Conservation (phyloP, 2,113 vertebrate genomes). For the Psittacara wagleri region DNA sequence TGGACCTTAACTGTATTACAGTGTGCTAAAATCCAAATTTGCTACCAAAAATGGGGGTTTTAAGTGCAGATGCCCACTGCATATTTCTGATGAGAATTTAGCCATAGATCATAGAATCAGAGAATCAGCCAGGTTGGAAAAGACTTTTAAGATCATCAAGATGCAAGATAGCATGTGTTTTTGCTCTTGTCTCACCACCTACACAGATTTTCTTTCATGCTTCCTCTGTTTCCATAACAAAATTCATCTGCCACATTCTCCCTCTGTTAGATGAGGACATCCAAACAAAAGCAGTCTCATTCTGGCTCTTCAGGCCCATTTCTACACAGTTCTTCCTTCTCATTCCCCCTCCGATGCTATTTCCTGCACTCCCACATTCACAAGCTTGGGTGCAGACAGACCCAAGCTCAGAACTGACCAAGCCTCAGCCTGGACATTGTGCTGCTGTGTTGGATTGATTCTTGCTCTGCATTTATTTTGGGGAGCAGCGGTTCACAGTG, state of each 20-base stretch:
- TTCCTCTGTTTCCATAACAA: background rate
- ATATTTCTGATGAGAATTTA: background rate
- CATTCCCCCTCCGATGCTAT: rapidly evolving
- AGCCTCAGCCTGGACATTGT: rapidly evolving
- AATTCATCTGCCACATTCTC: background rate
- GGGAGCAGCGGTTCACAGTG: background rate
- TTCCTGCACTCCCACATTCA: rapidly evolving
- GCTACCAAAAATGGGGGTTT: background rate
- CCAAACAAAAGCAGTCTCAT: background rate
- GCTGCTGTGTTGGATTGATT: rapidly evolving
- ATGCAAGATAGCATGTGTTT: background rate
- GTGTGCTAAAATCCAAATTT: background rate
- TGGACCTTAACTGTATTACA: background rate
- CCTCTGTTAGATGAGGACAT: background rate
- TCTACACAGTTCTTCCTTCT: background rate
- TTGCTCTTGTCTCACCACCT: background rate
- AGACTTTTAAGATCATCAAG: background rate
- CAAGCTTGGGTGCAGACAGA: rapidly evolving
- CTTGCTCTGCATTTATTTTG: rapidly evolving
- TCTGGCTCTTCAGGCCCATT: background rate
- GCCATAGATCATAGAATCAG: background rate
- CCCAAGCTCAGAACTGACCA: background rate
- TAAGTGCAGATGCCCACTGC: background rate
- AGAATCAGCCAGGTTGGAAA: background rate
- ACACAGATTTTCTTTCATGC: background rate